Percentiles rank a stretch among this genome's conserved stretches.
Conservation (phyloP, 2,797 vertebrate genomes). For the Synanceia verrucosa region DNA sequence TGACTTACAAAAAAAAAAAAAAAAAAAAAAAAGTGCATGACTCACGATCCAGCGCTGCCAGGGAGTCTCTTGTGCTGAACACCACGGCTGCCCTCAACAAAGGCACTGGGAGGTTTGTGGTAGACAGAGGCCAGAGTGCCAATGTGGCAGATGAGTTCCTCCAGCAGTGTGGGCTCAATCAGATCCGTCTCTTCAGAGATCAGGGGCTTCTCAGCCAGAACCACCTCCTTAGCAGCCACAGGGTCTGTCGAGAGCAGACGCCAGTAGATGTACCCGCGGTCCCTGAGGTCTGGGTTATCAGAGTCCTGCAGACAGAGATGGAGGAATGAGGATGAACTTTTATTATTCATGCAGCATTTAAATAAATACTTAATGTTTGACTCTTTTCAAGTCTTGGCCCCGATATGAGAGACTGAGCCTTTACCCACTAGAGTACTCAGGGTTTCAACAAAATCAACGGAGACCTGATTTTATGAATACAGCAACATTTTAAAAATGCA, state of each 20-base stretch:
- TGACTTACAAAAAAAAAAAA: not conserved
- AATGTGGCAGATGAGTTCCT: slow-evolving; percentile 97
- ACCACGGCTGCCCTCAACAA: slow-evolving; percentile 96
- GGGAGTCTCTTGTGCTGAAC: slow-evolving; percentile 93
- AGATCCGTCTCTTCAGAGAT: slow-evolving; percentile 98
- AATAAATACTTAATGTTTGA: slow-evolving; percentile 40
- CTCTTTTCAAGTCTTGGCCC: not conserved
- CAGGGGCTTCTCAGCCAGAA: slow-evolving; percentile 95
- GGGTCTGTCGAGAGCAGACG: slow-evolving; percentile 97
- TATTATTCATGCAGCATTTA: slow-evolving; percentile 33
- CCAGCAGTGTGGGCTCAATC: slow-evolving; percentile 94
- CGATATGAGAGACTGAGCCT: not conserved
- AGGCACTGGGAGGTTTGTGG: slow-evolving; percentile 97
- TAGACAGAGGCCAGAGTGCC: slow-evolving; percentile 96
- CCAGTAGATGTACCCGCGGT: slow-evolving; percentile 98
- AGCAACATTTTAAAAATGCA: not conserved
- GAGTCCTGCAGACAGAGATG: slow-evolving; percentile 86
- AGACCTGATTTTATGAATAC: not conserved
- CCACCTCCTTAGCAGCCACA: slow-evolving; percentile 97
- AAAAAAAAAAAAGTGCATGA: slow-evolving; percentile 46
- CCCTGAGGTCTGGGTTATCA: slow-evolving; percentile 95
- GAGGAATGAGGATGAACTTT: slow-evolving; percentile 17
- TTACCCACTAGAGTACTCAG: slow-evolving; percentile 5
- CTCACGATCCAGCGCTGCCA: slow-evolving; percentile 93
- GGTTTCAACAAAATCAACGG: not conserved